Evolutionary conservation across 2,113 vertebrate species (phyloP).

Genomic region (Oxyruncus cristatus): DNA sequence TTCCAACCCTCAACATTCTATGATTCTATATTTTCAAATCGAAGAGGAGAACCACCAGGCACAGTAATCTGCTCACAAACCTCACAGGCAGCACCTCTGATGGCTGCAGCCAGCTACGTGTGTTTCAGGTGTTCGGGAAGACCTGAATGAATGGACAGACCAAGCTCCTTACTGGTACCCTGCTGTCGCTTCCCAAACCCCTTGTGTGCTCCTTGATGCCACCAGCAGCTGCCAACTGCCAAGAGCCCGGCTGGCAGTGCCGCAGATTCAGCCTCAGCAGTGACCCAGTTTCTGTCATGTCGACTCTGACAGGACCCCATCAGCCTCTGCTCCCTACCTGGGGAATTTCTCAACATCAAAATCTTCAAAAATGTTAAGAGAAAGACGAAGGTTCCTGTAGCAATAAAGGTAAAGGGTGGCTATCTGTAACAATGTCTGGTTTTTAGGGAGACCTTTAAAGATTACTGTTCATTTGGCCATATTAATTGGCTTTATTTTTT

Average conservation of each 20-base stretch:
- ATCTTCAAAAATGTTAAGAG: background rate
- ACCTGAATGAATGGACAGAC: accelerated
- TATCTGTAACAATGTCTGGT: background rate
- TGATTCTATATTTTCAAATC: background rate
- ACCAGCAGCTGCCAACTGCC: background rate
- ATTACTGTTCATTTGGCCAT: background rate
- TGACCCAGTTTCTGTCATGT: background rate
- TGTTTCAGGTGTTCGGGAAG: background rate
- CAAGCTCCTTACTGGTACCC: accelerated
- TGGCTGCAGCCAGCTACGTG: accelerated
- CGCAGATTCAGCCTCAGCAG: background rate
- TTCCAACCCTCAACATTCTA: background rate
- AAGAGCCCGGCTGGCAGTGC: background rate
- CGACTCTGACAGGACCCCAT: background rate
- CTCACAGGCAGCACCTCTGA: background rate
- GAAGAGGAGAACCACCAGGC: background rate
- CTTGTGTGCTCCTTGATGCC: accelerated
- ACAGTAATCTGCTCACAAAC: background rate
- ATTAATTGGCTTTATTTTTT: background rate
- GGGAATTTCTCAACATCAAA: accelerated
- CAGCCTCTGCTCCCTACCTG: background rate
- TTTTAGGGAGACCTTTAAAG: background rate
- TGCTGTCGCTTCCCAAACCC: accelerated
- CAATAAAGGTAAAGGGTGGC: background rate
- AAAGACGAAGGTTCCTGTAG: background rate